These are phyloP conservation scores for Colossoma macropomum DNA, from an alignment of 2,113 vertebrate genomes.

Conservation along the genomic window DNA sequence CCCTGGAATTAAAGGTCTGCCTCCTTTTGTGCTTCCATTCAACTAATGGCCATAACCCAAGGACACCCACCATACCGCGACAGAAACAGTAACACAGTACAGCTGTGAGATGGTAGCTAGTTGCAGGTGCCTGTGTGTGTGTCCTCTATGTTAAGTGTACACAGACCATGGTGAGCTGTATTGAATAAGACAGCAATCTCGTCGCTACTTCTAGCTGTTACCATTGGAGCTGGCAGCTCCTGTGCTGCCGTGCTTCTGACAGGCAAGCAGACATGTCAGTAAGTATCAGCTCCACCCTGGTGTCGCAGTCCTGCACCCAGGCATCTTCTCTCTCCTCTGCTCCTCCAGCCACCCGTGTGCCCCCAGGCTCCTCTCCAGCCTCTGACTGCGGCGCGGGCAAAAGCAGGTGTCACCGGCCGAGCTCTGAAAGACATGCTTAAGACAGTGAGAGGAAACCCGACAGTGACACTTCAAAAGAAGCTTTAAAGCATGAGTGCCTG, in stretches of 20 bases:
- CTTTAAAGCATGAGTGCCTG: conserved; percentile 5
- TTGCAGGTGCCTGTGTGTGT: conserved; percentile 31
- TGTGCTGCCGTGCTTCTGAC: conserved; percentile 71
- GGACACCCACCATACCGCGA: not conserved
- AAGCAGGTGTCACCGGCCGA: conserved; percentile 58
- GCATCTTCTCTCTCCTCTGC: conserved; percentile 15
- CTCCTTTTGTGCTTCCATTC: not conserved
- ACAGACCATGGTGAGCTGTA: conserved; percentile 54
- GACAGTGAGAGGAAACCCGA: not conserved
- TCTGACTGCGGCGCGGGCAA: conserved; percentile 35
- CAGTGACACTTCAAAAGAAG: conserved; percentile 6
- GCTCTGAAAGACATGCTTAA: conserved; percentile 49
- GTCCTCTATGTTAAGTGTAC: conserved; percentile 55
- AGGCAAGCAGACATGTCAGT: conserved; percentile 69
- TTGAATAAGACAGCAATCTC: conserved; percentile 72
- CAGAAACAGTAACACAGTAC: not conserved
- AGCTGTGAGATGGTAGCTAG: not conserved
- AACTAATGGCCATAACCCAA: not conserved
- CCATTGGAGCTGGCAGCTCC: conserved; percentile 73
- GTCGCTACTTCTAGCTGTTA: conserved; percentile 67
- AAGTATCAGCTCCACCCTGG: conserved; percentile 17
- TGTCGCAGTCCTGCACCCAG: conserved; percentile 48
- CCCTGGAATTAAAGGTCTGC: conserved; percentile 11
- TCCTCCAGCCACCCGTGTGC: conserved; percentile 28
- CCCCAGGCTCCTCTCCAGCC: conserved; percentile 26